Conservation (phyloP, 2,888 invertebrate genomes). For the Acheta domesticus region DNA sequence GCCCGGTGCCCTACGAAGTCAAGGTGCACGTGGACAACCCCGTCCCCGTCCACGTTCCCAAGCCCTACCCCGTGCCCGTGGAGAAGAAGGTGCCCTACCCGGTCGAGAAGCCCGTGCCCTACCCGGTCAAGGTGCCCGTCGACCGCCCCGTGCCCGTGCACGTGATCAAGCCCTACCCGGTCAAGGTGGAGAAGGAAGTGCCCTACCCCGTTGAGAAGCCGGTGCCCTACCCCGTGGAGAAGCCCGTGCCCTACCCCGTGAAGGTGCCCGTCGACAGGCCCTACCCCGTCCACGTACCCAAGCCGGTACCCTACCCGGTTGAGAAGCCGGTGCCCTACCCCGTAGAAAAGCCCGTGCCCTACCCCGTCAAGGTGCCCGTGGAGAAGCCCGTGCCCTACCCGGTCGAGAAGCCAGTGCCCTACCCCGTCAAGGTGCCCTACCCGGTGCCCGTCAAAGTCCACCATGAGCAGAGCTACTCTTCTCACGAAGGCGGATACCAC, state of each 20-base stretch:
- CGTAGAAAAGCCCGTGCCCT: conserved; percentile 58
- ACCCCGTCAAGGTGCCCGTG: conserved; percentile 60
- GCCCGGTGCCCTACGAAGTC: conserved; percentile 48
- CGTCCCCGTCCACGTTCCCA: conserved; percentile 66
- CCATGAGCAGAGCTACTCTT: conserved; percentile 18
- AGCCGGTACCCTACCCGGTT: conserved; percentile 39
- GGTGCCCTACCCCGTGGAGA: conserved; percentile 63
- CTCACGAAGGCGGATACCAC: background rate
- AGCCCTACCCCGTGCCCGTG: conserved; percentile 57
- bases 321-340: conserved; percentile 49
- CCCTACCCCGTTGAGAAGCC: conserved; percentile 50
- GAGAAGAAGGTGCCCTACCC: conserved; percentile 53
- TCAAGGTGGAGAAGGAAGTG: conserved; percentile 53
- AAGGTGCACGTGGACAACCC: conserved; percentile 70
- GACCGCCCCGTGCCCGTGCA: conserved; percentile 72
- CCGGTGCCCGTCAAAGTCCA: conserved; percentile 25
- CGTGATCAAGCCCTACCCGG: conserved; percentile 58
- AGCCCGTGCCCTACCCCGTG: conserved; percentile 45
- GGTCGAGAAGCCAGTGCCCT: background rate
- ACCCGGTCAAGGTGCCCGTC: conserved; percentile 61
- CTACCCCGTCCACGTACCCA: conserved; percentile 35
- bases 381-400: conserved; percentile 42
- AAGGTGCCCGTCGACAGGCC: conserved; percentile 54
- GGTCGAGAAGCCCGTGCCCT: conserved; percentile 63
- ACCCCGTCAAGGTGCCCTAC: background rate